Evolutionary conservation across 2,888 invertebrate genomes (phyloP).

Genomic region (Sphaerophoria rueppellii): DNA sequence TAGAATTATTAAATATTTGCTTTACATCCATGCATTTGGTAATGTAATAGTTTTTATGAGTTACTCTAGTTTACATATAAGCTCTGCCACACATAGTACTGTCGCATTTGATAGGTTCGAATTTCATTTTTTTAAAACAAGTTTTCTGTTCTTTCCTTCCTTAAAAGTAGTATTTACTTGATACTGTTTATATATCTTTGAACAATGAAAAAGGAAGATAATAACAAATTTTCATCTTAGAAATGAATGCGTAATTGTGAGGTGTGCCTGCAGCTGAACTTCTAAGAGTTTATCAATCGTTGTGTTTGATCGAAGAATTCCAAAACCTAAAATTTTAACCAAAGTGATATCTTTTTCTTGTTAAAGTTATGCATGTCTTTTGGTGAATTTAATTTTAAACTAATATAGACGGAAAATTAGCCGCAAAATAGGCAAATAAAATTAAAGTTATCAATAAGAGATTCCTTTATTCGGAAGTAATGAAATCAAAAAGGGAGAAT

Average conservation of each 20-base stretch:
- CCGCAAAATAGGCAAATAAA: neutral
- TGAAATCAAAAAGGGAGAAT: no score
- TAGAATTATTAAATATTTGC: slow-evolving; percentile 11
- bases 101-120: slow-evolving; percentile 6
- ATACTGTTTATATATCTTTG: neutral
- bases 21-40: slow-evolving; percentile 31
- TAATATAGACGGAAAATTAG: neutral
- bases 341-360: slow-evolving; percentile 51
- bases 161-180: no score
- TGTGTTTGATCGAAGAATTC: slow-evolving; percentile 66
- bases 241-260: neutral
- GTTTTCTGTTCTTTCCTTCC: no score
- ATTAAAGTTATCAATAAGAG: no score
- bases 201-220: neutral
- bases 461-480: no score
- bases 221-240: neutral
- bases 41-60: neutral
- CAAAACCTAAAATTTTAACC: slow-evolving; percentile 59
- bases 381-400: slow-evolving; percentile 11
- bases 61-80: neutral
- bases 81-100: neutral
- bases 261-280: slow-evolving; percentile 26
- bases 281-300: slow-evolving; percentile 62
- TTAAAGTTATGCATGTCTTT: slow-evolving; percentile 20
- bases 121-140: no score